Evolutionary conservation across 1,140 invertebrate genomes (phyloP), one percentile per base, ranked within the genome.

Genomic region (Tetragnatha versicolor): DNA sequence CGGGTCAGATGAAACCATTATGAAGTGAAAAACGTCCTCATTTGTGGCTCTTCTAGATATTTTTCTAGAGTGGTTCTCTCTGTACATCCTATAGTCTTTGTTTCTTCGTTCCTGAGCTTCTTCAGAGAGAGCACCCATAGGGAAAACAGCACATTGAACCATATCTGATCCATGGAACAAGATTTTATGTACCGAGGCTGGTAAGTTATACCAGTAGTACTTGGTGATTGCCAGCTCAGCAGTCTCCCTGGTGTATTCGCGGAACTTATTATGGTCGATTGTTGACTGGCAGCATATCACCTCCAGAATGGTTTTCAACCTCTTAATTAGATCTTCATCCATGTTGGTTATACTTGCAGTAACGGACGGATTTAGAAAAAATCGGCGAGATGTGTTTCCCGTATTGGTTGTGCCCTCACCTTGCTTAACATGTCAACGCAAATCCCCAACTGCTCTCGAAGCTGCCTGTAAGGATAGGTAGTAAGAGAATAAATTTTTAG

Each of bases 161-260:
- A 77, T 17, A 22, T n/a, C 20, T 12, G 27, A 14, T 66, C 58
- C 66, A 45, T 79, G 66, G 20, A 72, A 33, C 27, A 79, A 29
- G 42, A 79, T 69, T 20, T 72, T 79, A 61, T 79, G 66, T 2
- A 72, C 12, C 7, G 49, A 42, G n/a, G 39, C 33, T 17, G 77
- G 55, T 68, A 79, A 72, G 3, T 20, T 14, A 33, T 72, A 45
- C 68, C 77, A 79, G 1, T 2, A 9, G 35, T 79, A 79, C 1
- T 25, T 2, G 20, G 20, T 45, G 4, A 79, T 10, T 51, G 72
- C 72, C 12, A 60, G 3, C 2, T 70, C 45, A 9, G 14, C n/a
- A 22, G 42, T 55, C 29, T 51, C 29, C 37, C 12, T 31, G 0
- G 27, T 5, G 27, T 31, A 45, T 20, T 29, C 22, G 14, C 25